Percentiles rank a stretch among this genome's conserved stretches.
These are phyloP conservation scores for Lepidurus couesii DNA, from an alignment of 1,140 invertebrate genomes.

Conservation along the genomic window DNA sequence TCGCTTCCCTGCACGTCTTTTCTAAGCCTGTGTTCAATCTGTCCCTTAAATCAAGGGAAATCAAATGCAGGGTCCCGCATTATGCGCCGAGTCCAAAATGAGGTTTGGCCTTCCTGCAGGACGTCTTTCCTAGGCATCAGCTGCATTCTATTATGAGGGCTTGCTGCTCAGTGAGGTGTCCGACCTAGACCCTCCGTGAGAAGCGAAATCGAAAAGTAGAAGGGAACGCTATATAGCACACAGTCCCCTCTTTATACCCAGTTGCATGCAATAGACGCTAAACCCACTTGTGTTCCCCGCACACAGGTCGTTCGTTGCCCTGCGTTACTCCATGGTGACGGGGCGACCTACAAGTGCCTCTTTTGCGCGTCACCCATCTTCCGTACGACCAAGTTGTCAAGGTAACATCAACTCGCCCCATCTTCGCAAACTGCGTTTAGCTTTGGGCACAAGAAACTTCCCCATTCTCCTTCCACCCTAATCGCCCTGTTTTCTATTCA, in stretches of 20 bases:
- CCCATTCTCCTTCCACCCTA: not conserved
- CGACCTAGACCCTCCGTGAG: not conserved
- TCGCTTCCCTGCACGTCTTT: not conserved
- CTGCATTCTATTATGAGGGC: slow-evolving; percentile 4
- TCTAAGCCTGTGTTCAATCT: not conserved
- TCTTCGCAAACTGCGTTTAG: not conserved
- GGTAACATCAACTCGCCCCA: slow-evolving; percentile 5
- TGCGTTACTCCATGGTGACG: slow-evolving; percentile 17
- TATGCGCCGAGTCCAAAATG: not conserved
- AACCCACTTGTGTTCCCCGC: slow-evolving; percentile 2
- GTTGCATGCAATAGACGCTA: not conserved
- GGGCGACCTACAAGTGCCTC: not conserved
- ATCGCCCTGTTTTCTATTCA: not conserved
- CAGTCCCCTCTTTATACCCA: not conserved
- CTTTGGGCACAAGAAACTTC: not conserved
- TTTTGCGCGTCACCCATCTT: slow-evolving; percentile 3
- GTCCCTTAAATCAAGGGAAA: slow-evolving; percentile 10
- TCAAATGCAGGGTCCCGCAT: slow-evolving; percentile 17
- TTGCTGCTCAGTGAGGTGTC: slow-evolving; percentile 2
- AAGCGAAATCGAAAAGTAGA: not conserved
- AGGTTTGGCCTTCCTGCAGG: not conserved
- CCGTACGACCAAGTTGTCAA: not conserved
- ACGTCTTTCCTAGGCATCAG: not conserved
- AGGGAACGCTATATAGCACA: not conserved
- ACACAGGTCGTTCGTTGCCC: slow-evolving; percentile 17